Base-by-base conservation (phyloP, 2,888 invertebrate species). In the Papilio gigon region DNA sequence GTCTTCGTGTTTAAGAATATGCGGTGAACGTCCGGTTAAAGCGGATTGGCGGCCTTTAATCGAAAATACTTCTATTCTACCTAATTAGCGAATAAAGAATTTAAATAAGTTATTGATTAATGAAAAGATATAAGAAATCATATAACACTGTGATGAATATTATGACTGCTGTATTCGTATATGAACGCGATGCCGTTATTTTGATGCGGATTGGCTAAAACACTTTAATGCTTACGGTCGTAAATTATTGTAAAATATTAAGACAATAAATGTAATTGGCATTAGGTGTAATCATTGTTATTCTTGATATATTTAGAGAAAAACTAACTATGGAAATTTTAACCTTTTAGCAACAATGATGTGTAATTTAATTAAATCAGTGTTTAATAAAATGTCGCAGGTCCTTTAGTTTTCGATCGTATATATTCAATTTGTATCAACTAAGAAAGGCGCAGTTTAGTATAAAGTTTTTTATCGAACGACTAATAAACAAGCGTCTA, bases 401-500 rank as follows among this genome's bases (percentile, higher is more conserved):
- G n/a, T 35, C 12, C 4, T 42, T 60, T 22, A n/a, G n/a, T 27
- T 14, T 59, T 37, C 22, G 35, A 27, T 20, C 40, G n/a, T 40
- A 12, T 30, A 47, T 14, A 53, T 17, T 25, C 61, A 65, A 65
- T 69, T 65, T 65, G 60, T 42, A 35, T 27, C 14, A 42, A 35
- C 47, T 8, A 14, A 33, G 27, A 25, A 30, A 30, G n/a, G 35
- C 35, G n/a, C 30, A 50, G 37, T 67, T 61, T 60, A 44, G 56
- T 67, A 62, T 53, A 27, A 11, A 44, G 12, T 47, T 68, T 63
- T 67, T 42, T 20, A 17, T 37, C 25, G 6, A 8, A 67, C 35
- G 17, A 44, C 42, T 64, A 64, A 64, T 47, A 64, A 68, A 63
- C 47, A 64, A 64, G 68, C 27, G n/a, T 4, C 44, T 47, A 17